Base-by-base conservation (phyloP, 2,888 invertebrate genomes). In the Agonopterix alstromeriana region DNA sequence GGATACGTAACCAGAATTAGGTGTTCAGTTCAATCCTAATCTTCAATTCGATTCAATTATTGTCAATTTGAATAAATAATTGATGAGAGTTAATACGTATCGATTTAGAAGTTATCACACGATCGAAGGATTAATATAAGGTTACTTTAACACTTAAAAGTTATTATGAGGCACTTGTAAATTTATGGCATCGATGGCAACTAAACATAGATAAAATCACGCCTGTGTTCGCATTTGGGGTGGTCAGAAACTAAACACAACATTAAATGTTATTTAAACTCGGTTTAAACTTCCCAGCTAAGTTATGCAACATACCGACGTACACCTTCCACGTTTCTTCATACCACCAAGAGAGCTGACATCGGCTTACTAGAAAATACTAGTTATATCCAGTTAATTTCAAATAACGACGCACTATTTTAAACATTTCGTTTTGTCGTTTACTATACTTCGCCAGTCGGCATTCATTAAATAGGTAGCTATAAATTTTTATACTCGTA, bases 291-390 rank as follows among this genome's bases (percentile, higher is more conserved):
- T 67, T 61, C 60, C 67, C 59, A 64, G 57, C 51, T 46, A 48
- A 51, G 67, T 82, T 80, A 82, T 73, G 77, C 73, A 82, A 81
- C 56, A 49, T 7, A 27, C 27, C 27, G 7, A 27, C 51, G 54
- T 56, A 67, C 63, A 64, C 71, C 66, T 67, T 66, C 70, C 63
- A 72, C 59, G 66, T 77, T 78, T 76, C 77, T 73, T 72, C 70
- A 72, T 63, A 56, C 67, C 62, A 64, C 55, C 61, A 60, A 55
- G 54, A 64, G 59, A 65, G 64, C 58, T 65, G 63, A 61, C 52
- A 55, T 48, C 56, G 57, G 35, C 51, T 43, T 55, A 65, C 76
- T 65, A 65, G 75, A 67, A 53, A 44, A 42, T 61, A 71, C 78
- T 65, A 72, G 77, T 71, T 72, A 56, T 58, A 69, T 66, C 76